Conservation (phyloP, 2,888 invertebrate genomes). For the Cerceris ruficornis region DNA sequence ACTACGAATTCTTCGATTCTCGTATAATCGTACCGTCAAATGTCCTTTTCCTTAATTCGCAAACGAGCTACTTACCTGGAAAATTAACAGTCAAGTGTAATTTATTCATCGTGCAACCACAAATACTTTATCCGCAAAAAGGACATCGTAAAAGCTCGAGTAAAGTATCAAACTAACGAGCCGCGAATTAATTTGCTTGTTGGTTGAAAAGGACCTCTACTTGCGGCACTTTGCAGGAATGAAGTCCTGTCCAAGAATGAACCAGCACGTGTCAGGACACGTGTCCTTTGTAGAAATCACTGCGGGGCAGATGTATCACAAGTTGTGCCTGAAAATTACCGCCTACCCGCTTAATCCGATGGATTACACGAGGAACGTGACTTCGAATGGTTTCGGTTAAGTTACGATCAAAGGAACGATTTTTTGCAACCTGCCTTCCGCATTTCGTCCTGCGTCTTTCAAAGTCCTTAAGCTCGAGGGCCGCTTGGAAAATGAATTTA, state of each 20-base stretch:
- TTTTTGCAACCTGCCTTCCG: not conserved
- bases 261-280: constrained; percentile 75
- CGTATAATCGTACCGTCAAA: too few species aligned
- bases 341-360: constrained; percentile 71
- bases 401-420: constrained; percentile 3
- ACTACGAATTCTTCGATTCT: too few species aligned
- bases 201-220: constrained; percentile 22
- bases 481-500: too few species aligned
- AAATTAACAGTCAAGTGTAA: too few species aligned
- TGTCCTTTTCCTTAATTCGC: too few species aligned
- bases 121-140: too few species aligned
- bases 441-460: too few species aligned
- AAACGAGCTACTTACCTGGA: too few species aligned
- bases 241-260: constrained; percentile 65
- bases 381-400: constrained; percentile 38
- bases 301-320: constrained; percentile 77
- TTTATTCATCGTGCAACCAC: too few species aligned
- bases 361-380: constrained; percentile 74
- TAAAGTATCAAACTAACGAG: constrained; percentile 6
- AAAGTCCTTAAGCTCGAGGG: too few species aligned
- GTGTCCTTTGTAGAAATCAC: constrained; percentile 73
- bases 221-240: constrained; percentile 78
- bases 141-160: too few species aligned
- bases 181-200: constrained; percentile 20
- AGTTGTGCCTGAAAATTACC: constrained; percentile 64